Conservation (phyloP, 1,140 invertebrate species). For the Gyrodactylus bullatarudis region DNA sequence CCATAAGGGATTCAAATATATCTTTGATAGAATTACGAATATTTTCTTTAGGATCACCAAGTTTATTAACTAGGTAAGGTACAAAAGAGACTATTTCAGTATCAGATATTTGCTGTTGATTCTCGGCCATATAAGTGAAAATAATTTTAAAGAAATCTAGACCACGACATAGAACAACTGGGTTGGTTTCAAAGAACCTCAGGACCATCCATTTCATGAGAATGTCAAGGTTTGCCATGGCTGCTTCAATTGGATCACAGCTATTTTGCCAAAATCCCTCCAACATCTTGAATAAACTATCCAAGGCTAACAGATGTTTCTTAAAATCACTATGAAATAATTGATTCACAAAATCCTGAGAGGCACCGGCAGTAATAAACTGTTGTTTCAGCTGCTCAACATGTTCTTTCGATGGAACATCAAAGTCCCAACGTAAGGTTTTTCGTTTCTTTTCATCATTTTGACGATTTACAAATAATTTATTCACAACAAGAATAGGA, state of each 20-base stretch:
- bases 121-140: background rate
- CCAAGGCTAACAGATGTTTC: constrained; percentile 71
- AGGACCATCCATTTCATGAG: constrained; percentile 79
- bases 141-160: constrained; percentile 45
- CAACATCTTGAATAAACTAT: constrained; percentile 39
- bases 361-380: constrained; percentile 17
- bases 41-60: constrained; percentile 8
- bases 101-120: constrained; percentile 1
- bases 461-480: background rate
- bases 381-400: background rate
- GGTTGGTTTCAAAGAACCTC: constrained; percentile 87
- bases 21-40: constrained; percentile 6
- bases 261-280: background rate
- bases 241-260: constrained; percentile 24
- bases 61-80: constrained; percentile 8
- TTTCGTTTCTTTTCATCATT: background rate
- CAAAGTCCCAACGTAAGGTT: background rate
- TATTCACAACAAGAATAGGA: background rate
- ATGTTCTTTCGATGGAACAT: background rate
- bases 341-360: constrained; percentile 28
- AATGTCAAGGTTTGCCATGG: constrained; percentile 60
- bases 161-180: constrained; percentile 64
- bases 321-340: constrained; percentile 86
- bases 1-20: background rate
- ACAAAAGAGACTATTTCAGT: constrained; percentile 7